Conservation (phyloP, 2,797 vertebrate species). For the Pangasius macronema region DNA sequence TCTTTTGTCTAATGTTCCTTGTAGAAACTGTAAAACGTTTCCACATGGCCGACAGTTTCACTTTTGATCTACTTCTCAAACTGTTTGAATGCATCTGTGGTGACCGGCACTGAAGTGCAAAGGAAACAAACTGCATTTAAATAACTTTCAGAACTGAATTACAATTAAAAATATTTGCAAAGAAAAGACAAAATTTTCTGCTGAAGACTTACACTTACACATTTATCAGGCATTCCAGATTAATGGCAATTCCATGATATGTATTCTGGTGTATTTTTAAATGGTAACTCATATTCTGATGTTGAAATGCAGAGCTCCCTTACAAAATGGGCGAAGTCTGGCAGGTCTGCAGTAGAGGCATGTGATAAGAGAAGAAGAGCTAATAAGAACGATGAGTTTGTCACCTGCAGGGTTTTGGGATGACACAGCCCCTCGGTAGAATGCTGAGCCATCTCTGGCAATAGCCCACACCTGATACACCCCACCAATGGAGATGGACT, state of each 20-base stretch:
- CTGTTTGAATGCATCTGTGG: neutral
- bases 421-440: constrained; percentile 92
- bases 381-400: neutral
- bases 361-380: neutral
- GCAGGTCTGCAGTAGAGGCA: neutral
- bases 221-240: neutral
- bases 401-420: constrained; percentile 84
- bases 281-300: neutral
- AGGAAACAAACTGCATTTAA: neutral
- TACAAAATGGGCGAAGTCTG: neutral
- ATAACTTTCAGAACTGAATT: neutral
- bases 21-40: neutral
- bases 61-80: neutral
- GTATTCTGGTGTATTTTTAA: too few relatives aligned
- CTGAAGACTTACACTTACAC: neutral
- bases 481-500: constrained; percentile 88
- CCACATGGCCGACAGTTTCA: neutral
- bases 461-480: constrained; percentile 93
- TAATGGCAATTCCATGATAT: neutral
- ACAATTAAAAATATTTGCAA: neutral
- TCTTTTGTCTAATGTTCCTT: too few relatives aligned
- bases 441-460: constrained; percentile 90
- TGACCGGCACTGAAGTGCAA: neutral
- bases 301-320: neutral
- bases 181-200: neutral